Percentiles rank a stretch among this genome's conserved stretches.
phyloP scores from a whole-genome alignment of 2,113 vertebrate species.

The Mixornis gularis region DNA sequence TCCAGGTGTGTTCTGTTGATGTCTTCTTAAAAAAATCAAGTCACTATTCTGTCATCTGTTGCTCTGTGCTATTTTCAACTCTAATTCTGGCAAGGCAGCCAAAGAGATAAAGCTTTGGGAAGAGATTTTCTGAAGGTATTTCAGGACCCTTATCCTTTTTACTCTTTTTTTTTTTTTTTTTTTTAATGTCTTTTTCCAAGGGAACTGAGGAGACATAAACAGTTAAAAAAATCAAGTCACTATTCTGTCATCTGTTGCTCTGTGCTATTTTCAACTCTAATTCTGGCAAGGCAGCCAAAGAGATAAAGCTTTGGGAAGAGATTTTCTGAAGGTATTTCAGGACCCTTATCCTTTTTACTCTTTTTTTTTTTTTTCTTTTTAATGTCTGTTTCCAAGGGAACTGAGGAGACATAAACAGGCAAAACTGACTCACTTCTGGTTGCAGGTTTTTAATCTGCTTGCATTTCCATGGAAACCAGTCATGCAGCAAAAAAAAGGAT shows the following conservation, averaged over 20 bases:
- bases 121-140: constrained; percentile 30
- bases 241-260: constrained; percentile 26
- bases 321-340: constrained; percentile 39
- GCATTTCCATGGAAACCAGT: constrained; percentile 50
- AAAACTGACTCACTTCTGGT: constrained; percentile 50
- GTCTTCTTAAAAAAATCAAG: neutral
- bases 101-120: neutral
- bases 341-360: constrained; percentile 1
- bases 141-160: constrained; percentile 25
- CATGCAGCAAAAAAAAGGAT: neutral
- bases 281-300: constrained; percentile 10
- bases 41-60: constrained; percentile 17
- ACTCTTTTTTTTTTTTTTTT: neutral
- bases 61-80: constrained; percentile 1
- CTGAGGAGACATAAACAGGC: constrained; percentile 47
- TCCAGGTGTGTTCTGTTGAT: neutral
- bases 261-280: neutral
- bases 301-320: neutral
- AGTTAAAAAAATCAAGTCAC: neutral
- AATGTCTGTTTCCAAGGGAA: constrained; percentile 56
- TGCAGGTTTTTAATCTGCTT: constrained; percentile 40
- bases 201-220: constrained; percentile 41
- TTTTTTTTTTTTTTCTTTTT: neutral
- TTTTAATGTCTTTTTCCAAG: constrained; percentile 49
- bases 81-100: constrained; percentile 10